Evolutionary conservation across 35 echinoderm and acorn worm genomes (phyloP), one percentile per base, ranked within the genome.

Genomic region (Stichopus chloronotus): DNA sequence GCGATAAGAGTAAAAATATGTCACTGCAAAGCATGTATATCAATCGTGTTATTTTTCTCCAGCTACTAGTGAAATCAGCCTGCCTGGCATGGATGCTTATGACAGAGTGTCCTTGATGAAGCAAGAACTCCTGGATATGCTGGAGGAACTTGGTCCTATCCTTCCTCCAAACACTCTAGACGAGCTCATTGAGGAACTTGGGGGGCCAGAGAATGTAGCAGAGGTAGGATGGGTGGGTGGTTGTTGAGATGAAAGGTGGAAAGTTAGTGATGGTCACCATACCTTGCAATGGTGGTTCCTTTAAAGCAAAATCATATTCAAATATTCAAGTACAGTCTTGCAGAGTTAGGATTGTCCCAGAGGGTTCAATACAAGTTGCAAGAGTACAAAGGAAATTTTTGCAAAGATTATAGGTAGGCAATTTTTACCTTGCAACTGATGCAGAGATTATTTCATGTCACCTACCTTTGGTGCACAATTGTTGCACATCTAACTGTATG

Each of bases 121-220:
- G 72, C 97, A 99, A 82, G 97, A 99, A 94, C 90, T 99, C 13
- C 53, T 96, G 77, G 97, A 99, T 82, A 96, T 91, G 84, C 63
- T 96, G 20, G 95, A 96, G 55, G 97, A 99, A 16, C 55, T 99
- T 4, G 83, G 92, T 19, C 25, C 91, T 11, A 76, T 78, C 54
- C 95, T 99, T 16, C 97, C 97, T 92, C 95, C 95, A 8, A 99
- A 99, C 87, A 99, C 97, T 13, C 92, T 96, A 57, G 97, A 99
- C 95, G 97, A 99, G 81, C 93, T 99, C 79, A 99, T 99, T 16
- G 97, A 99, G 78, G 86, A 95, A 16, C 92, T 96, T 55, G 97
- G 97, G 22, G 97, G 97, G 13, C 88, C 97, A 30, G 93, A 99
- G 8, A 92, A 95, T 86, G 97, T 99, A 8, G 97, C 97, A 83